Evolutionary conservation across 2,888 invertebrate species (phyloP), one percentile per base, ranked within the genome.

Genomic region (Idaea aversata): DNA sequence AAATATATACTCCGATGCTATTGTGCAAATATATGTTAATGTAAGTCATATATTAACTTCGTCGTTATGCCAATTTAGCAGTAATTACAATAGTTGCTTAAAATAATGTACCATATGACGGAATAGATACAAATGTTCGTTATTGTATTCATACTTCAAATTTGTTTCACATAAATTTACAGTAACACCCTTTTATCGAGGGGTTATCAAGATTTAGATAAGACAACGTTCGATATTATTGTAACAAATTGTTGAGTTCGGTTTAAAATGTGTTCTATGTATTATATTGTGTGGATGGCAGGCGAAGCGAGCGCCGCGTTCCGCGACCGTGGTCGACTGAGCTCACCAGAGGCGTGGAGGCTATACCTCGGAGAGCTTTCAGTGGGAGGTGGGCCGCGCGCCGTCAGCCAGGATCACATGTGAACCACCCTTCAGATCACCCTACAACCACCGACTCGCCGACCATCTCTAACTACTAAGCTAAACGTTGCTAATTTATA

Each of bases 241-340:
- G 47, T 5, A 47, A 7, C 13, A 36, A 36, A 36, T 47, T 47
- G 7, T 47, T 10, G 7, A 13, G 47, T 47, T 47, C 4, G 47
- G 47, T 47, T 47, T 47, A 13, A 47, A 47, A 47, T 47, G 13
- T 47, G 13, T 47, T 4, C 47, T 6, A 13, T 10, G 13, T 47
- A 47, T 10, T 7, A 6, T 5, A 47, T 47, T 10, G 47, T 47
- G 61, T 62, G 59, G 65, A 57, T 25, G 15, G 38, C 47, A 59
- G 63, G 61, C 34, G 63, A 47, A 59, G 60, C 68, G 68, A 59
- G 69, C 64, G 69, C 67, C 69, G 65, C 66, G 66, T 61, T 67
- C 68, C 68, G 70, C 66, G 67, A 38, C 67, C 61, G 63, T 60
- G 25, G 63, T 63, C 67, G 68, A 72, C 72, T 72, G 72, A 66